Base-by-base conservation (phyloP, 2,888 invertebrate species). In the Helicoverpa assulta region DNA sequence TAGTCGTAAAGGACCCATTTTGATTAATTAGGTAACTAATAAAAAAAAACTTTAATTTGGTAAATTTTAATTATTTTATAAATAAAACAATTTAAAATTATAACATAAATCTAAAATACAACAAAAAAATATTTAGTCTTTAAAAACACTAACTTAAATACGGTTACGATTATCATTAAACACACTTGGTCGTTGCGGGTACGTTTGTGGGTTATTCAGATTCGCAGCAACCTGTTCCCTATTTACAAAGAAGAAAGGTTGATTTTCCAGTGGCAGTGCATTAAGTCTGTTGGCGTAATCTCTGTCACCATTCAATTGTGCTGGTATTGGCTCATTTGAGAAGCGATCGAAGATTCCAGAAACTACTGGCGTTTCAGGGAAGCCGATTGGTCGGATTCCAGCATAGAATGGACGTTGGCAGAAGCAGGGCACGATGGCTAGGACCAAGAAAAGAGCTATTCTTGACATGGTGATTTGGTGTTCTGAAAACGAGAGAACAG, bases 361-460 rank as follows among this genome's bases (percentile, higher is more conserved):
- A 19, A 55, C 5, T 59, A 16, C 16, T 50, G 69, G 55, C 0
- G 7, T n/a, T 2, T 0, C 5, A 12, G 82, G 83, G 50, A 16
- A 81, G n/a, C 83, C 83, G 0, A 82, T 76, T 19, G 82, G 79
- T 29, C 10, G 66, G n/a, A 8, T 1, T 1, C 82, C 82, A 21
- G 97, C 97, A 82, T 96, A 97, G 33, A 95, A 94, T 2, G 97
- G 96, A 14, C 97, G 93, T 86, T 97, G 97, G 10, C 92, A 74
- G 56, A 81, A 71, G 50, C 81, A 78, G n/a, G 83, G 76, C 1
- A 75, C 67, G 43, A 81, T 58, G 43, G 76, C 55, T 8, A 80
- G 19, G 21, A 83, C 10, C 7, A 81, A 59, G 12, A 78, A 14
- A 5, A 81, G 18, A 2, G 69, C 51, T 60, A 47, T 50, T 37